phyloP scores from a whole-genome alignment of 1,140 invertebrate genomes.

The Thaumetopoea pityocampa region DNA sequence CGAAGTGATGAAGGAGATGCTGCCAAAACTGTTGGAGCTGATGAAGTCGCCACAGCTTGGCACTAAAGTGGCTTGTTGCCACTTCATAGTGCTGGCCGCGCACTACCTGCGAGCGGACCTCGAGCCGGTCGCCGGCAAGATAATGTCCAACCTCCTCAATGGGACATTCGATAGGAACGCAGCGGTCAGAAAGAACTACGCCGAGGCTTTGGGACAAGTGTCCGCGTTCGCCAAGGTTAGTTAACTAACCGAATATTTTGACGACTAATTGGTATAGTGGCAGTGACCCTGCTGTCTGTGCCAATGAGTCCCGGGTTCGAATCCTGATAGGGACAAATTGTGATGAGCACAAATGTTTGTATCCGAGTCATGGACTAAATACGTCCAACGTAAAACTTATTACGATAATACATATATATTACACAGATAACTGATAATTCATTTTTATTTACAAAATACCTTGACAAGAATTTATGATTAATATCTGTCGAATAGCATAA shows the following conservation, averaged over 20 bases:
- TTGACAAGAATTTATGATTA: too few relatives aligned
- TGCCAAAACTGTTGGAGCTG: conserved; percentile 88
- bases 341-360: too few relatives aligned
- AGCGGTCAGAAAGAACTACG: conserved; percentile 88
- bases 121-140: conserved; percentile 82
- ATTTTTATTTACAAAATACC: neutral
- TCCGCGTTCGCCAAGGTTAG: conserved; percentile 86
- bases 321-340: too few relatives aligned
- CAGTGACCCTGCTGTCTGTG: too few relatives aligned
- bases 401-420: too few relatives aligned
- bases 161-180: conserved; percentile 90
- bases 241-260: neutral
- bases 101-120: conserved; percentile 74
- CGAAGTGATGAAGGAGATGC: conserved; percentile 84
- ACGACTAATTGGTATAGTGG: too few relatives aligned
- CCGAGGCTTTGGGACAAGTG: conserved; percentile 89
- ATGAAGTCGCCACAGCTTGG: conserved; percentile 89
- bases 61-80: conserved; percentile 89
- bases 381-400: too few relatives aligned
- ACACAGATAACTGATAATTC: too few relatives aligned
- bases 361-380: too few relatives aligned
- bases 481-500: too few relatives aligned
- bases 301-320: too few relatives aligned
- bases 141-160: conserved; percentile 85
- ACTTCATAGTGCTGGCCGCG: conserved; percentile 87